Conservation (phyloP, 2,888 invertebrate species). For the Amphiduros pacificus region DNA sequence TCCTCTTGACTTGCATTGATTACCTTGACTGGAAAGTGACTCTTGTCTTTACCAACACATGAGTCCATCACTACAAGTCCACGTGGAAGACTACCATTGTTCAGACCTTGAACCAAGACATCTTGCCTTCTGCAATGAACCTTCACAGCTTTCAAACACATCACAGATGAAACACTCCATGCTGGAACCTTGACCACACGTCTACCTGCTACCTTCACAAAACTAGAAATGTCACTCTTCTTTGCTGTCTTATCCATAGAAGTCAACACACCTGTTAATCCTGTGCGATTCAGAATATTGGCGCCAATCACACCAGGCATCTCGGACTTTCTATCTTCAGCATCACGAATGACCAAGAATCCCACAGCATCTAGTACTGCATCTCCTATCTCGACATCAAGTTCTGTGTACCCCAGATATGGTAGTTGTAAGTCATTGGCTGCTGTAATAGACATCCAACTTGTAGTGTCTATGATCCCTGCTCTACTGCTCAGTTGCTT, state of each 20-base stretch:
- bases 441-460: neutral
- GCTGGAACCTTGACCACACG: neutral
- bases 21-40: neutral
- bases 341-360: neutral
- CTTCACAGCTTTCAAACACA: too few species aligned
- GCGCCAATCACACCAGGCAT: neutral
- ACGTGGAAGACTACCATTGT: neutral
- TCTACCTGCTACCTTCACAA: neutral
- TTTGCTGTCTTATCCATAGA: neutral
- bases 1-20: neutral
- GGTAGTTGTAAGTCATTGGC: neutral
- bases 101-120: too few species aligned
- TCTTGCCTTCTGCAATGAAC: too few species aligned
- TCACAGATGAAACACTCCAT: neutral
- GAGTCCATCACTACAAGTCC: neutral
- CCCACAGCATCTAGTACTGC: neutral
- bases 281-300: neutral
- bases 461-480: neutral
- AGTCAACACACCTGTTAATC: neutral
- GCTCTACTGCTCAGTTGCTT: neutral
- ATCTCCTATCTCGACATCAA: neutral
- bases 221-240: neutral
- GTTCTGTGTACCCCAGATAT: neutral
- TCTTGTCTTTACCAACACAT: neutral
- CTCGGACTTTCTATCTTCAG: neutral